A percentile compares a stretch with the other conserved stretches of the same genome.
phyloP scores from a whole-genome alignment of 2,797 vertebrate genomes.

The Muscicapa comitata region DNA sequence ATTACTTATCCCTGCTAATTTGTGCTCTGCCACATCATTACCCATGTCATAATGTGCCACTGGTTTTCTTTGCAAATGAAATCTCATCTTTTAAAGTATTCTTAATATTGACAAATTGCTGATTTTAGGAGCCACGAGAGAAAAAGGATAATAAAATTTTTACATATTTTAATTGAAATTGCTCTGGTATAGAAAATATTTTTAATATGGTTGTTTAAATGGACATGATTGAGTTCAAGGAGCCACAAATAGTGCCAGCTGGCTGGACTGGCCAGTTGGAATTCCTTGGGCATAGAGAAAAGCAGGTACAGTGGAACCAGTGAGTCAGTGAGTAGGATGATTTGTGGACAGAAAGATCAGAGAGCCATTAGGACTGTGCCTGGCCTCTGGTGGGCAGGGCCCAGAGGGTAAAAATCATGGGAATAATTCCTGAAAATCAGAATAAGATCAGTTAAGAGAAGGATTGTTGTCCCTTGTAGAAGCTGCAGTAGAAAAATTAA shows the following conservation, averaged over 20 bases:
- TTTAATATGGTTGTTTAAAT: neutral
- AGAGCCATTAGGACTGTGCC: neutral
- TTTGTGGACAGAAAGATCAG: neutral
- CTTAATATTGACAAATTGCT: neutral
- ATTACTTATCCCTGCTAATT: conserved; percentile 37
- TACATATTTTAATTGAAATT: neutral
- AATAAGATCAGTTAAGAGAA: neutral
- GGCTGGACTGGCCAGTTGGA: neutral
- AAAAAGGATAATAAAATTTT: neutral
- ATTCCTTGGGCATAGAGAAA: neutral
- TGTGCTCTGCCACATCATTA: conserved; percentile 22
- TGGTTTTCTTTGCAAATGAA: neutral
- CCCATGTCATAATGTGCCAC: neutral
- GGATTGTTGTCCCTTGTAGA: neutral
- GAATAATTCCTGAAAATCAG: neutral
- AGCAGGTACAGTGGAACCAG: neutral
- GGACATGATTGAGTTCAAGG: neutral
- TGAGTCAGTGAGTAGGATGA: neutral
- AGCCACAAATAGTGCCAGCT: neutral
- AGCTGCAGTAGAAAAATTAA: neutral
- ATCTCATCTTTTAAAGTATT: neutral
- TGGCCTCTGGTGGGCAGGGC: neutral
- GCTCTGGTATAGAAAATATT: neutral
- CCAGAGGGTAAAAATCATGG: neutral
- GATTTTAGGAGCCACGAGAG: neutral